Conservation (phyloP, 2,113 vertebrate genomes). For the Thomomys bottae region DNA sequence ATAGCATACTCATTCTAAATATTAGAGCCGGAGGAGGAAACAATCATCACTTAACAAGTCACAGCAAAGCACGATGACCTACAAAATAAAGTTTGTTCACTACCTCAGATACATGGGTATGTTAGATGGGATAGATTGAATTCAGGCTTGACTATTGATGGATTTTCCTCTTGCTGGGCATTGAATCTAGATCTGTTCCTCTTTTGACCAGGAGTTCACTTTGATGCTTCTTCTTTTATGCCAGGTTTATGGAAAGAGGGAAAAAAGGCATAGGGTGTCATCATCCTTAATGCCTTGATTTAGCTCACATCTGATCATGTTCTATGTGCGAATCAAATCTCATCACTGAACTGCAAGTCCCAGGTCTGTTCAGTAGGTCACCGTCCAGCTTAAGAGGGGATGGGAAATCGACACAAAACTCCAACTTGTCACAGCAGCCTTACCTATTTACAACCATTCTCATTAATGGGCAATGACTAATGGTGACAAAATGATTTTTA, state of each 20-base stretch:
- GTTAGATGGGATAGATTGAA: background rate
- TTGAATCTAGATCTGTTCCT: background rate
- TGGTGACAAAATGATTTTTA: background rate
- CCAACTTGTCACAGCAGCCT: background rate
- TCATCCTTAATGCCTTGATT: background rate
- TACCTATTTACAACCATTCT: background rate
- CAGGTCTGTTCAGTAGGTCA: background rate
- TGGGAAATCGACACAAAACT: background rate
- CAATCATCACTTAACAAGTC: background rate
- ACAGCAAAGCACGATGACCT: background rate
- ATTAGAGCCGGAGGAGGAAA: background rate
- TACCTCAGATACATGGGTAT: background rate
- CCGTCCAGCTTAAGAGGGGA: background rate
- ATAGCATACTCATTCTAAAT: fast-evolving
- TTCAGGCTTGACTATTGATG: background rate
- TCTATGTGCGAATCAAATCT: background rate
- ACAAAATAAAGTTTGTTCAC: background rate
- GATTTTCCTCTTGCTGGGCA: background rate
- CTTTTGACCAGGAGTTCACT: background rate
- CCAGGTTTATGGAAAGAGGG: background rate
- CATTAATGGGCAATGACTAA: background rate
- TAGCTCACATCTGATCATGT: background rate
- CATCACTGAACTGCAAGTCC: background rate
- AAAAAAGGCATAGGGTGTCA: background rate
- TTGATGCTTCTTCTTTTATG: background rate